Evolutionary conservation across 2,113 vertebrate species (phyloP), one percentile per base, ranked within the genome.

Genomic region (Emydura subglobosa): DNA sequence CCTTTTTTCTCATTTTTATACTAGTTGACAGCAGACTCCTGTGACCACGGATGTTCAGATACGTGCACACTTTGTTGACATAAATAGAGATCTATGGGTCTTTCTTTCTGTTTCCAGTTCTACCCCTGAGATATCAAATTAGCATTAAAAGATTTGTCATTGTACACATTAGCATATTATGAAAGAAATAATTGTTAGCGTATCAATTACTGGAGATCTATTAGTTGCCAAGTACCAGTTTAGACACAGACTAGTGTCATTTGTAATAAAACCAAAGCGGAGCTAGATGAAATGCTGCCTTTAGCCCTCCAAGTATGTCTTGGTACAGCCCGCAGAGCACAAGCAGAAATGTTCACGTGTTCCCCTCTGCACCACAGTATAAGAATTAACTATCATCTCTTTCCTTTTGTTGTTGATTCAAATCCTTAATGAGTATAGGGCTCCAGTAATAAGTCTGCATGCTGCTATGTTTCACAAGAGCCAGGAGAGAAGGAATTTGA

Each of bases 141-240:
- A 53, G 31, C 80, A 89, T 85, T 83, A 81, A 93, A 92, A 85
- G 86, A 87, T 50, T 12, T 93, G 95, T 79, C 93, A 51, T 82
- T 29, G 79, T 95, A 95, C 80, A 80, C 68, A 61, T 94, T 95
- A 96, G 85, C 96, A 97, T 94, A 88, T 90, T 89, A 97, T 95
- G 93, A 97, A 95, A 93, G 95, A 92, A 96, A 88, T 95, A 92
- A 96, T 97, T 61, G 59, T 79, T 96, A 95, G 94, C 94, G 95
- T 95, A 97, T 91, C 90, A 97, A 96, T 95, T 94, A 89, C 95
- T 79, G 42, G 87, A 96, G 95, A 96, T 95, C 95, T 94, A 95
- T 97, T 97, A 95, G 95, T 93, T 96, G 94, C 96, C 95, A 94
- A 95, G 86, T 79, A 80, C 85, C 88, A 87, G 93, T 94, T 95